Conservation (phyloP, 2,797 vertebrate genomes). For the Clarias fuscus region DNA sequence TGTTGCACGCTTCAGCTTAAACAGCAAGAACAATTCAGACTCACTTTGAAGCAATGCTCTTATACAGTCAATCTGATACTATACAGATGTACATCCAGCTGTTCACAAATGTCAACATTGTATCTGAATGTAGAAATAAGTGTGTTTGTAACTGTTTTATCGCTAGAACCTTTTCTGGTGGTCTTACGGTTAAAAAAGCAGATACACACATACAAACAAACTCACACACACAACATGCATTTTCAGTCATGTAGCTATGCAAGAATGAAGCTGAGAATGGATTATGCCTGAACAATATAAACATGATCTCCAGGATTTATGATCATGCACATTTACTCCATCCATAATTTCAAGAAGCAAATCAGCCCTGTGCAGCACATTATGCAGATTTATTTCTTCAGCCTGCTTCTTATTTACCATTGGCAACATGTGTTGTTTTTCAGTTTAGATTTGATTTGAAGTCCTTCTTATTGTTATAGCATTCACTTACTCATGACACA, state of each 20-base stretch:
- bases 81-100: constrained; percentile 10
- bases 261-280: not conserved
- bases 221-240: not conserved
- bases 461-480: not conserved
- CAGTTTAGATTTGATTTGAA: constrained; percentile 47
- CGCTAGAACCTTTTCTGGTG: not conserved
- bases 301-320: not conserved
- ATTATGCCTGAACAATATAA: not conserved
- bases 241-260: not conserved
- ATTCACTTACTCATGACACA: not conserved
- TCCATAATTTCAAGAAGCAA: constrained; percentile 17
- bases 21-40: constrained; percentile 26
- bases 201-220: not conserved
- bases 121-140: not conserved
- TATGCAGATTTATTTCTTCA: constrained; percentile 46
- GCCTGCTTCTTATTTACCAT: constrained; percentile 60
- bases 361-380: constrained; percentile 2
- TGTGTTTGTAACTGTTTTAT: constrained; percentile 10
- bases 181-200: not conserved
- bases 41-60: not conserved
- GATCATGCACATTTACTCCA: constrained; percentile 22
- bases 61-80: not conserved
- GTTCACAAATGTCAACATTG: not conserved
- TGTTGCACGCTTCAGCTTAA: constrained; percentile 28
- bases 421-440: constrained; percentile 61